Conservation (phyloP, 2,797 vertebrate genomes). For the Ara ararauna region DNA sequence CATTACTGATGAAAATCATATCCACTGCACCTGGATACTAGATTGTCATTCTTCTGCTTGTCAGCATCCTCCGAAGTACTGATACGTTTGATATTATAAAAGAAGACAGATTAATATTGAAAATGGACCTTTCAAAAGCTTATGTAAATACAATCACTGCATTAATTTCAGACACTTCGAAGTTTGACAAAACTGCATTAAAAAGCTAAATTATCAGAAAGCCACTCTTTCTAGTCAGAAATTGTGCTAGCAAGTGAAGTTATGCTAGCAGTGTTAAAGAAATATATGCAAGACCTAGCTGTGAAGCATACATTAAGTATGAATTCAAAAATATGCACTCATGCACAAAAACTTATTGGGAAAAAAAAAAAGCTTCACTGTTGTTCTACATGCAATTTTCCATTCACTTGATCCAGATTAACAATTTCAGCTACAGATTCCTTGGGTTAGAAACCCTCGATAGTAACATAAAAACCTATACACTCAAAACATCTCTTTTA, state of each 20-base stretch:
- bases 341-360: background rate
- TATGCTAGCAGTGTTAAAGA: background rate
- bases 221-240: background rate
- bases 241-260: background rate
- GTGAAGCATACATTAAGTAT: background rate
- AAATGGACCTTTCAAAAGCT: background rate
- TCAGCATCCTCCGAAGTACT: background rate
- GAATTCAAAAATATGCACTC: background rate
- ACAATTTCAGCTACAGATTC: background rate
- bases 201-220: background rate
- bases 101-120: background rate
- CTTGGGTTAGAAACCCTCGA: background rate
- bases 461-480: background rate
- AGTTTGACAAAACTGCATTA: background rate
- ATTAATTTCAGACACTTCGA: background rate
- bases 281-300: background rate
- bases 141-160: background rate
- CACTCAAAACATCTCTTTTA: background rate
- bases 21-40: background rate
- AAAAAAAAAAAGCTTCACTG: background rate
- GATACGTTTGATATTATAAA: background rate
- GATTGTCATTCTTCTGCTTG: background rate
- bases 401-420: background rate
- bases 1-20: background rate
- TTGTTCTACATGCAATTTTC: background rate